Evolutionary conservation across 2,888 invertebrate species (phyloP), one percentile per base, ranked within the genome.

Genomic region (Pseudeuparius sepicola): DNA sequence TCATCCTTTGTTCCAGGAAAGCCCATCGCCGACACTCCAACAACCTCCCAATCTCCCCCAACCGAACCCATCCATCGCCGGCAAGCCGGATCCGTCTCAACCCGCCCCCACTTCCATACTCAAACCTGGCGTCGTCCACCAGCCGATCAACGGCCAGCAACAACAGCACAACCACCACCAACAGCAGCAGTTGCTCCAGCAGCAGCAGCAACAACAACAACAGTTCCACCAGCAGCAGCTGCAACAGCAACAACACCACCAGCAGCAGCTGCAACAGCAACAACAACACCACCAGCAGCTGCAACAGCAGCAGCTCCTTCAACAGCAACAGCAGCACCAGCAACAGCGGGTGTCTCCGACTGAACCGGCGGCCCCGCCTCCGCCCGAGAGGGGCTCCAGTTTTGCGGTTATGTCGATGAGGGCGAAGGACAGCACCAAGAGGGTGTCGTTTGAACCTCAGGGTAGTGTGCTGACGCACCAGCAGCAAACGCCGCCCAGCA

Each of bases 381-480:
- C 89, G 13, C 90, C 90, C 2, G 86, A 88, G 59, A 73, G 90
- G 42, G 87, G 86, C 37, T 88, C 88, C 14, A 89, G 89, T 24
- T 92, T 86, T 60, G 76, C 84, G 3, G 76, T 85, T 15, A 86
- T 88, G 84, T 78, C 76, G 5, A 82, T 64, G 55, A 50, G 63
- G 28, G 52, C 54, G 10, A 61, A 61, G 43, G 63, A 61, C 35
- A 24, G 13, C 17, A 55, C 52, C n/a, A 64, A 64, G 41, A 45
- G 63, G 27, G 64, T 64, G 10, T 61, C 62, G 1, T 64, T 64
- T 39, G 57, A 59, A 39, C 58, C 60, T 37, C 48, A 54, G 3
- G 51, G 54, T 2, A 49, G 52, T 23, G 59, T 56, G 25, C 39
- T 31, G 14, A 35, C 18, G 13, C 9, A 26, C 33, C 40, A 10